These are phyloP conservation scores for Araneus ventricosus DNA, from an alignment of 1,140 invertebrate species.

Conservation along the genomic window DNA sequence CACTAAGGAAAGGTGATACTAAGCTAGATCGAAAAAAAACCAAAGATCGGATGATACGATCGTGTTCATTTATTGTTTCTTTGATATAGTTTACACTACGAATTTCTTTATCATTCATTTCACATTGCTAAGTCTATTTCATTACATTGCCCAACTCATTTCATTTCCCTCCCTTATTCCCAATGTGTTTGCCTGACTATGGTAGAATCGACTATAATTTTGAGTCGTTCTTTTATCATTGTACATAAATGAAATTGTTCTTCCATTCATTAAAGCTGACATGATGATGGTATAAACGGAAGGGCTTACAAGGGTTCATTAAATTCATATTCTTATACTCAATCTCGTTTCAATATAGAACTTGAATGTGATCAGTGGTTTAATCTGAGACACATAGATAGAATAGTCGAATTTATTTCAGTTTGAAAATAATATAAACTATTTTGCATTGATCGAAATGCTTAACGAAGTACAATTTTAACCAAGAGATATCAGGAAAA, in stretches of 20 bases:
- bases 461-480: background rate
- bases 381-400: background rate
- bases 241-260: constrained; percentile 27
- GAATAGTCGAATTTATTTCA: background rate
- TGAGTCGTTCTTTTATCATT: background rate
- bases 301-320: background rate
- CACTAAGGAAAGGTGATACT: constrained; percentile 1
- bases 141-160: background rate
- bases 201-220: background rate
- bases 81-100: background rate
- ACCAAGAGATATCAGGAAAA: background rate
- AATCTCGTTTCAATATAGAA: background rate
- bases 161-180: background rate
- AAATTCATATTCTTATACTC: background rate
- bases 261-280: constrained; percentile 3
- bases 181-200: background rate
- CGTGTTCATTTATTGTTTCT: background rate
- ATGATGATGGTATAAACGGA: background rate
- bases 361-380: background rate
- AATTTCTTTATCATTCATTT: background rate
- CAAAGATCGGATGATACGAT: constrained; percentile 24
- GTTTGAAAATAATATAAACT: background rate
- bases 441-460: background rate
- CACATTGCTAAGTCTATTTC: background rate
- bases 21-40: background rate